Base-by-base conservation (phyloP, 2,113 vertebrate species). In the Pterocles gutturalis region DNA sequence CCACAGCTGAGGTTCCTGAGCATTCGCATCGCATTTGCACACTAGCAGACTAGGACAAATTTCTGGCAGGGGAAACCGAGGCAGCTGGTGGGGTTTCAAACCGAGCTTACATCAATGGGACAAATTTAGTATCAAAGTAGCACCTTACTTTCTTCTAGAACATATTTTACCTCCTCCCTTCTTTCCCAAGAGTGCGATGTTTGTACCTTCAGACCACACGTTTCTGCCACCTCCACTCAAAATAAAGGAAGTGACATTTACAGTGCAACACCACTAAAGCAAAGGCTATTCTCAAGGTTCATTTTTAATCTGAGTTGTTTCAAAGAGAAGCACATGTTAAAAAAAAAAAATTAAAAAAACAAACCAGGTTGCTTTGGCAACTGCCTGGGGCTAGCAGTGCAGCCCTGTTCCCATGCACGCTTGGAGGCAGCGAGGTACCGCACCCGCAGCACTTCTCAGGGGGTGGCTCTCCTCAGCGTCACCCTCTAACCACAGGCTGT, bases 161-260 rank as follows among this genome's bases (percentile, higher is more conserved):
- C 57, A 61, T 60, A 86, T 67, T 38, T 81, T 62, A 81, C 60
- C 88, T 87, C 90, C 57, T 94, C 73, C 86, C 73, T 73, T 49
- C 69, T 94, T 54, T 77, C 72, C n/a, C 57, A 76, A 36, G 46
- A 95, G 65, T 38, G 17, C 17, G 81, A 70, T 4, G 10, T 79
- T 94, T 94, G 86, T 87, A 88, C 60, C 81, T 92, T 89, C 79
- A 85, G 65, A 83, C 84, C 80, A 89, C 61, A 41, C 26, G 87
- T 90, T 82, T 79, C 83, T 89, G 81, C 76, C 80, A 89, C 95
- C 80, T 96, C 93, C 65, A 18, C 76, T 97, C 83, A 83, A 76
- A 97, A 94, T 90, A 90, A 83, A 94, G 73, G 48, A 95, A 90
- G 90, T 91, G 94, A 89, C 88, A 91, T 87, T 95, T 87, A 87